Percentiles rank a stretch among this genome's conserved stretches.
phyloP scores from a whole-genome alignment of 2,888 invertebrate species.

The Parthenolecanium corni region DNA sequence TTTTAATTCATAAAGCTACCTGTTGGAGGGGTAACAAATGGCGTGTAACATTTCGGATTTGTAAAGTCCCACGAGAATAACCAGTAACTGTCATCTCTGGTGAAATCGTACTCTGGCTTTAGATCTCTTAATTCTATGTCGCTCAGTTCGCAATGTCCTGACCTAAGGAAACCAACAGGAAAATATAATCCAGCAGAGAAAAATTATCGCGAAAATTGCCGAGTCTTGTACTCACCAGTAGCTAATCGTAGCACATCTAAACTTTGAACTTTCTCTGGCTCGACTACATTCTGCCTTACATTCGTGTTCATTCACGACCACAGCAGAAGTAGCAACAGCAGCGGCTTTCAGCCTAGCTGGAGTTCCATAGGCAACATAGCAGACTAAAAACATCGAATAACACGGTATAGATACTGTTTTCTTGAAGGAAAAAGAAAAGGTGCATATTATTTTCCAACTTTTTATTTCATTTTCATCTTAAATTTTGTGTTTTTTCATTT shows the following conservation, averaged over 20 bases:
- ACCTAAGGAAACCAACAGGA: slow-evolving; percentile 29
- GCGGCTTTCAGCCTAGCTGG: slow-evolving; percentile 56
- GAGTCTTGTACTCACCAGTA: slow-evolving; percentile 45
- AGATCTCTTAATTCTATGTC: slow-evolving; percentile 66
- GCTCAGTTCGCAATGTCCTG: slow-evolving; percentile 58
- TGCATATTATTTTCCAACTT: too few relatives aligned
- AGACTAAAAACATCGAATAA: slow-evolving; percentile 45
- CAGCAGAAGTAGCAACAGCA: slow-evolving; percentile 54
- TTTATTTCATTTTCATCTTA: too few relatives aligned
- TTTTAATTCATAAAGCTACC: not conserved
- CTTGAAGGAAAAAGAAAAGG: too few relatives aligned
- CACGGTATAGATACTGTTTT: not conserved
- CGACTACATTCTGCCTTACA: slow-evolving; percentile 59
- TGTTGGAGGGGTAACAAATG: slow-evolving; percentile 32
- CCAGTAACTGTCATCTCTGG: slow-evolving; percentile 55
- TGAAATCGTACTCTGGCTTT: slow-evolving; percentile 59
- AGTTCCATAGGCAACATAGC: slow-evolving; percentile 66
- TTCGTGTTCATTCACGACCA: slow-evolving; percentile 51
- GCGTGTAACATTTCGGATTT: slow-evolving; percentile 52
- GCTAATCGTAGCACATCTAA: slow-evolving; percentile 66
- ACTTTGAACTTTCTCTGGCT: slow-evolving; percentile 45
- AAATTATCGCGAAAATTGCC: not conserved
- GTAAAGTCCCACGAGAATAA: slow-evolving; percentile 68
- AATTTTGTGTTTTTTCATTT: too few relatives aligned
- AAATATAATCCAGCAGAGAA: not conserved